These are phyloP conservation scores for Aplysina aerophoba DNA, from an alignment of 37 sponge, comb jelly and placozoan genomes.

Conservation along the genomic window DNA sequence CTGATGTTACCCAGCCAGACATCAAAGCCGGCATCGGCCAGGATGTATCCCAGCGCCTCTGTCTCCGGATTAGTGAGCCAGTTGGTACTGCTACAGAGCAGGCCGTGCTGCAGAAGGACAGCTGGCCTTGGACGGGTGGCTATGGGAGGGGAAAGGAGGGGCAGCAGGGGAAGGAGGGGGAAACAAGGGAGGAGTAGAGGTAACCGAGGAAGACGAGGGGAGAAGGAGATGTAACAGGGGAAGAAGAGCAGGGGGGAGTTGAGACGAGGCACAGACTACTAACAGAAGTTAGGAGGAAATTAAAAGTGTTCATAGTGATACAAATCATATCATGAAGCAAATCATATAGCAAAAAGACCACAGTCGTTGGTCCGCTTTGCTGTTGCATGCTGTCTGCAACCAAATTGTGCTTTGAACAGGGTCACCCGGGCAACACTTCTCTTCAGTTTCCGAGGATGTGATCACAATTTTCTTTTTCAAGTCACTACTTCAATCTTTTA, in stretches of 20 bases:
- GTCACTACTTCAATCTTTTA: background rate
- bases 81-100: conserved; percentile 81
- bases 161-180: no score
- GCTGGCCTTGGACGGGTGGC: conserved; percentile 53
- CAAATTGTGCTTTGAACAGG: conserved; percentile 23
- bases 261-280: conserved; percentile 5
- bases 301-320: no score
- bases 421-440: conserved; percentile 18
- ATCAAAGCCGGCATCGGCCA: conserved; percentile 96
- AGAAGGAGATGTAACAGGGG: background rate
- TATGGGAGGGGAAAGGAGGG: background rate
- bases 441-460: conserved; percentile 22
- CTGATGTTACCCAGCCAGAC: conserved; percentile 98
- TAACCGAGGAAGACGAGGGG: no score
- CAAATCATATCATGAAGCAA: no score
- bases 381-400: no score
- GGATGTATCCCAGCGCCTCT: conserved; percentile 84
- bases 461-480: conserved; percentile 13
- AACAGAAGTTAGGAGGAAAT: no score
- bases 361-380: no score
- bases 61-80: conserved; percentile 86
- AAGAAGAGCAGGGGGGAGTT: background rate
- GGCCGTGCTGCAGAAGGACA: conserved; percentile 90
- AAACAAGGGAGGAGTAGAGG: no score
- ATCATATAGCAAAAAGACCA: no score